Conservation (phyloP, 2,797 vertebrate species). For the Ispidina picta region DNA sequence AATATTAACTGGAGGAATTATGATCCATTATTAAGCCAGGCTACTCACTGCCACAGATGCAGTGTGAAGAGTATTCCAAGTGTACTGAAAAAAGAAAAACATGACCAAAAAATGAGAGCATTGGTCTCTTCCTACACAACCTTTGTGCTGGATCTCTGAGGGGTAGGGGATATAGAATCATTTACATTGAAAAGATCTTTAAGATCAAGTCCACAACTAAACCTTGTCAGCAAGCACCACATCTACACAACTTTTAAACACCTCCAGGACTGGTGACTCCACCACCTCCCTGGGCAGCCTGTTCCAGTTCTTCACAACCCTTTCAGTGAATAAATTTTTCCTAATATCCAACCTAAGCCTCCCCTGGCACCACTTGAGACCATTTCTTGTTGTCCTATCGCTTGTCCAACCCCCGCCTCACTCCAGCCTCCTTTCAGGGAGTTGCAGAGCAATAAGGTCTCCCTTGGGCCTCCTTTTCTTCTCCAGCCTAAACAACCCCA, state of each 20-base stretch:
- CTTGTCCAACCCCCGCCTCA: rapidly evolving
- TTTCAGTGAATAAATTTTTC: neutral
- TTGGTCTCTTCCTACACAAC: neutral
- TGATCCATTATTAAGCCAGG: slow-evolving; percentile 10
- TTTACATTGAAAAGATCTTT: neutral
- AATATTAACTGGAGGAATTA: slow-evolving; percentile 29
- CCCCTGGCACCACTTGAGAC: neutral
- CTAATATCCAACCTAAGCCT: neutral
- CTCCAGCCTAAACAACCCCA: neutral
- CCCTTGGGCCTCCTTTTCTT: neutral
- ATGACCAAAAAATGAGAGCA: neutral
- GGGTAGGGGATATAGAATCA: neutral
- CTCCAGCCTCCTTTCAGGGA: neutral
- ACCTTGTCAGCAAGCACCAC: too few species aligned
- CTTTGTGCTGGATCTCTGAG: neutral
- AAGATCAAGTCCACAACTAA: rapidly evolving
- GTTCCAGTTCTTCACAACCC: neutral
- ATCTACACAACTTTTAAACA: neutral
- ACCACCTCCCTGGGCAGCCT: neutral
- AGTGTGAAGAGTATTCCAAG: neutral
- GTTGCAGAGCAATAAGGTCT: neutral
- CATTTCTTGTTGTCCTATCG: neutral
- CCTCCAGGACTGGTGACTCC: neutral
- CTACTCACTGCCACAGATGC: neutral
- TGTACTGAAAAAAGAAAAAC: neutral